Evolutionary conservation across 2,797 vertebrate genomes (phyloP), one percentile per base, ranked within the genome.

Genomic region (Hydrolagus colliei): DNA sequence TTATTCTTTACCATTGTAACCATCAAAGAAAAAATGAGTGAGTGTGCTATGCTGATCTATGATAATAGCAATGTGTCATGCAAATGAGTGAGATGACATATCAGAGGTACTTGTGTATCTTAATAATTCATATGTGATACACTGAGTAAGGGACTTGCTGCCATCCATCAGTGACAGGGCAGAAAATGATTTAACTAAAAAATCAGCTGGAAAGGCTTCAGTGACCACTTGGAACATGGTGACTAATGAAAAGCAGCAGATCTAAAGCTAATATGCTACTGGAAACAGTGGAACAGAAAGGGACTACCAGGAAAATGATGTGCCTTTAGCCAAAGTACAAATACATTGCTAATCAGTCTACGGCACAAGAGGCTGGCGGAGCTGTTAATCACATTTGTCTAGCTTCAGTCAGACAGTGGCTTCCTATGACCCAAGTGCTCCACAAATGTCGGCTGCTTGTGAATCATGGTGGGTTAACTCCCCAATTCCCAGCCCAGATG

Each of bases 251-350:
- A 84, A 84, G 63, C 65, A 84, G 16, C 22, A 77, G 75, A 77
- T 77, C 75, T 20, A 77, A 76, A 77, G 75, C 75, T 77, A 61
- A 77, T 77, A 77, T 77, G 75, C 59, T 77, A 22, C 65, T 84
- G 65, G 65, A 52, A 65, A 84, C 65, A 68, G 79, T 18, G 20
- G 32, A 65, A 65, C 22, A 80, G 61, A 80, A 32, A 35, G 27
- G 59, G 86, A 86, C 86, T 90, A 92, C 32, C 85, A 89, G 86
- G 73, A 86, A 90, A 90, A 89, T 87, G 89, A 91, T 90, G 89
- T 90, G 89, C 89, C 88, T 88, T 74, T 86, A 88, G 90, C 88
- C 89, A 91, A 90, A 91, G 86, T 86, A 89, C 89, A 90, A 87
- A 88, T 87, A 91, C 87, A 68, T 91, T 87, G 0, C 88, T 89